Percentiles rank a stretch among this genome's conserved stretches.
Conservation (phyloP, 1,140 invertebrate genomes). For the Caenorhabditis briggsae region DNA sequence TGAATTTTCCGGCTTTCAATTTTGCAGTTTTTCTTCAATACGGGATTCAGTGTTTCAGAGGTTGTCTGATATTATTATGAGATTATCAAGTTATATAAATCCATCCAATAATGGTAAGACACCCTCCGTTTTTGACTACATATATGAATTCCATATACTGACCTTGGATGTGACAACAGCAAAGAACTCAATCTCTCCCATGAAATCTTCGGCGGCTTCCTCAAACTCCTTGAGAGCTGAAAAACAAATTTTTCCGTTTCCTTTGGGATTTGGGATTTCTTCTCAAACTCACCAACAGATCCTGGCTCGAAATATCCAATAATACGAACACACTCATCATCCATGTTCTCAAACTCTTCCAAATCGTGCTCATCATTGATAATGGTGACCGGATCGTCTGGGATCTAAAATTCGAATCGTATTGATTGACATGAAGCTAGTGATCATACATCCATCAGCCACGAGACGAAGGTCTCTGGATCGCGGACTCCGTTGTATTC, state of each 20-base stretch:
- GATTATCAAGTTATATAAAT: too few relatives aligned
- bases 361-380: slow-evolving; percentile 78
- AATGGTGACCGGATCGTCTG: slow-evolving; percentile 77
- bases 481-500: slow-evolving; percentile 78
- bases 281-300: slow-evolving; percentile 67
- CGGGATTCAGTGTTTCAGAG: too few relatives aligned
- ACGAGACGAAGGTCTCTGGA: slow-evolving; percentile 77
- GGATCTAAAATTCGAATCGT: slow-evolving; percentile 70
- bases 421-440: not conserved
- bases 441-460: slow-evolving; percentile 76
- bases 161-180: slow-evolving; percentile 77
- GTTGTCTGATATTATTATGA: too few relatives aligned
- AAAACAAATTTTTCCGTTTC: slow-evolving; percentile 30
- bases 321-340: slow-evolving; percentile 76
- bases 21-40: too few relatives aligned
- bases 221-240: slow-evolving; percentile 77
- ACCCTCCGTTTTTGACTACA: too few relatives aligned
- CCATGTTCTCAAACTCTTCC: slow-evolving; percentile 77
- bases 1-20: too few relatives aligned
- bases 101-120: too few relatives aligned
- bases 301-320: slow-evolving; percentile 78
- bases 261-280: not conserved
- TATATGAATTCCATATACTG: too few relatives aligned
- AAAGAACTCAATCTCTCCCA: slow-evolving; percentile 78
- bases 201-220: slow-evolving; percentile 77